A percentile compares a stretch with the other conserved stretches of the same genome.
These are phyloP conservation scores for Noctua fimbriata DNA, from an alignment of 2,888 invertebrate species.

Conservation along the genomic window DNA sequence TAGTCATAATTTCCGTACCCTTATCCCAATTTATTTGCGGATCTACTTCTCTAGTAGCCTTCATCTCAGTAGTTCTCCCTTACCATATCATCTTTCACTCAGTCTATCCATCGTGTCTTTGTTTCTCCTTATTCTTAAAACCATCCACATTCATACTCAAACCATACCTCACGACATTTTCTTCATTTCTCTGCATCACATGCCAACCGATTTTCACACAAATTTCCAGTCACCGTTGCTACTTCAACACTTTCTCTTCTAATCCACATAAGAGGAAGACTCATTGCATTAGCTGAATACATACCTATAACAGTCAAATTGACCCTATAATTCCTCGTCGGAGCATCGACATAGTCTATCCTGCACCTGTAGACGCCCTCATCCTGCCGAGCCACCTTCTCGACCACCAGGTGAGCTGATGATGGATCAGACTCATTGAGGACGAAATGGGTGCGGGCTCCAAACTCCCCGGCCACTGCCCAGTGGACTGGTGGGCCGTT, in stretches of 20 bases:
- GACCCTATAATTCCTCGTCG: constrained; percentile 96
- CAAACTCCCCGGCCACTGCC: constrained; percentile 94
- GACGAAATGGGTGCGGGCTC: constrained; percentile 93
- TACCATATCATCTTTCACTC: neutral
- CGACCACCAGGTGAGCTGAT: constrained; percentile 93
- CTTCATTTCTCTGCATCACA: neutral
- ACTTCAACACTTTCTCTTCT: too few species aligned
- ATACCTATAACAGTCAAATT: constrained; percentile 97
- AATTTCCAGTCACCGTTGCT: too few species aligned
- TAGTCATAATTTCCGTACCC: too few species aligned
- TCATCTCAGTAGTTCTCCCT: neutral
- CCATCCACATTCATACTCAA: neutral
- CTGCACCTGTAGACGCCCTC: constrained; percentile 96
- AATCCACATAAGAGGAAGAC: too few species aligned
- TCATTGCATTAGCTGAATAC: constrained; percentile 72
- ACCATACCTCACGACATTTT: neutral
- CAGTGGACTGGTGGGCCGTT: constrained; percentile 94
- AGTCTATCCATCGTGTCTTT: neutral
- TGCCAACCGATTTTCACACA: too few species aligned
- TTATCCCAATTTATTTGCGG: neutral
- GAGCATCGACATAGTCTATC: constrained; percentile 96
- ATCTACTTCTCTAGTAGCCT: neutral
- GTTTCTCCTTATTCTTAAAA: neutral
- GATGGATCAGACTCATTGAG: constrained; percentile 93
- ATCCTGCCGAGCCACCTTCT: constrained; percentile 93